phyloP scores from a whole-genome alignment of 2,113 vertebrate genomes.

The Pachyramphus minor region DNA sequence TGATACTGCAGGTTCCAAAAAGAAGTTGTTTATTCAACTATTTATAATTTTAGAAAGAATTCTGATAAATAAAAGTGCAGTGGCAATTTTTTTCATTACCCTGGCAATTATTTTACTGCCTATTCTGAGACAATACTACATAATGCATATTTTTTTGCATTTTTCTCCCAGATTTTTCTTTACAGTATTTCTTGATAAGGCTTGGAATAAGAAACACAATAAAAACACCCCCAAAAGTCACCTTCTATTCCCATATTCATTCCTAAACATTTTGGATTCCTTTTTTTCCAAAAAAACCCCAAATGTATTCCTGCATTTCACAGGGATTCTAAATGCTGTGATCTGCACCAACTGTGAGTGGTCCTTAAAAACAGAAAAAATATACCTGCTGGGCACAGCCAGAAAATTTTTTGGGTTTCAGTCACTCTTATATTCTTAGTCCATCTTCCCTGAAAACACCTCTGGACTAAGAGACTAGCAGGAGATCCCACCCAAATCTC shows the following conservation, averaged over 20 bases:
- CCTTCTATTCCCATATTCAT: not conserved
- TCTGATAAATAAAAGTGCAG: not conserved
- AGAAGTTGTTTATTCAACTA: conserved; percentile 10
- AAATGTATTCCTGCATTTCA: not conserved
- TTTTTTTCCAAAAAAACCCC: not conserved
- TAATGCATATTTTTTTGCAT: not conserved
- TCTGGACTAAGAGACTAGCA: not conserved
- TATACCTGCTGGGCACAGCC: not conserved
- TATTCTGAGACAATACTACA: not conserved
- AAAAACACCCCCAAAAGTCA: not conserved
- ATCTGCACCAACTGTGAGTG: not conserved
- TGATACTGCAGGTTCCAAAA: not conserved
- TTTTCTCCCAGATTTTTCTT: not conserved
- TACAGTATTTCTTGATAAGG: not conserved
- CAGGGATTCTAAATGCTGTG: not conserved
- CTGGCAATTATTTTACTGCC: not conserved
- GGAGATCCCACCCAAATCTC: not conserved
- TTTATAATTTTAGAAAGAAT: not conserved
- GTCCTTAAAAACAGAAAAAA: not conserved
- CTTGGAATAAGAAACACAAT: not conserved
- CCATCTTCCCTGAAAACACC: not conserved
- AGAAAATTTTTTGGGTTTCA: not conserved
- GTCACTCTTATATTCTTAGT: not conserved
- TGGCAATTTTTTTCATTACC: not conserved
- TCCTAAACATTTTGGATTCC: not conserved